Evolutionary conservation across 1,140 invertebrate genomes (phyloP).

Genomic region (Drosophila sucinea): DNA sequence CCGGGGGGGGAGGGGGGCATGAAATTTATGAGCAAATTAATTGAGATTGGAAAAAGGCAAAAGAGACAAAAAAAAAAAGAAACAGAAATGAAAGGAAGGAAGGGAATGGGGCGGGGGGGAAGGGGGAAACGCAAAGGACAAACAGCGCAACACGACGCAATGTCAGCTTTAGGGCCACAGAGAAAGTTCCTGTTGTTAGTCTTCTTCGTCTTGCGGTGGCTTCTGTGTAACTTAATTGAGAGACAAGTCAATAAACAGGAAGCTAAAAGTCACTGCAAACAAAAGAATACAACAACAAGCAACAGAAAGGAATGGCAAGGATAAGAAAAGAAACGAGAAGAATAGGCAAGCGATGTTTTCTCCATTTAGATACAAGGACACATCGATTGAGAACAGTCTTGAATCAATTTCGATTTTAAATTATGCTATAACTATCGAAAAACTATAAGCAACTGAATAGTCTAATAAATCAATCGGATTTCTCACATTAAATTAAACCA

Average conservation of each 20-base stretch:
- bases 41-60: slow-evolving; percentile 78
- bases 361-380: too few species aligned
- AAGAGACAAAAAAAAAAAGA: slow-evolving; percentile 31
- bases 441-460: too few species aligned
- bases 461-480: too few species aligned
- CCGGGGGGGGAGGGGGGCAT: slow-evolving; percentile 57
- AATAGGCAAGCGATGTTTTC: too few species aligned
- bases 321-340: slow-evolving; percentile 1
- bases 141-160: slow-evolving; percentile 48
- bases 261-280: slow-evolving; percentile 67
- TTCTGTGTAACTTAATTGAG: slow-evolving; percentile 77
- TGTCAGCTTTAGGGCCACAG: slow-evolving; percentile 33
- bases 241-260: slow-evolving; percentile 82
- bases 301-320: slow-evolving; percentile 22
- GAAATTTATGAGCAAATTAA: slow-evolving; percentile 82
- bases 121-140: slow-evolving; percentile 22
- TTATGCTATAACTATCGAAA: too few species aligned
- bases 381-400: too few species aligned
- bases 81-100: slow-evolving; percentile 10
- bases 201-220: slow-evolving; percentile 56
- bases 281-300: slow-evolving; percentile 2
- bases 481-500: too few species aligned
- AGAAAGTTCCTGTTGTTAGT: slow-evolving; percentile 43
- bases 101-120: slow-evolving; percentile 4
- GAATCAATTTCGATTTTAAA: too few species aligned